A percentile compares a stretch with the other conserved stretches of the same genome.
Evolutionary conservation across 2,797 vertebrate species (phyloP).

Genomic region (Karalla daura): DNA sequence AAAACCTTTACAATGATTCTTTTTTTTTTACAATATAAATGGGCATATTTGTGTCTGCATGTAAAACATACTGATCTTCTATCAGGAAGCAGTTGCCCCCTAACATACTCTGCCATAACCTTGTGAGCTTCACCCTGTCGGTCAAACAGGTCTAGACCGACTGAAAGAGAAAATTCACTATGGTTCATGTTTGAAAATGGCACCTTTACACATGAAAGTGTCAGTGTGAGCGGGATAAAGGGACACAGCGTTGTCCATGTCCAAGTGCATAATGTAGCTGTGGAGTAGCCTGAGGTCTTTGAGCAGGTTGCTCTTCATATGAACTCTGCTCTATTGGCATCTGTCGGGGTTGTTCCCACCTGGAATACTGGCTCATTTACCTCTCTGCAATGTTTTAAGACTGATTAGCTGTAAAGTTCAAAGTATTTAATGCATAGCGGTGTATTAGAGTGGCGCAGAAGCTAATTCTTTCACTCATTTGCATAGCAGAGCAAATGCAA

Average conservation of each 20-base stretch:
- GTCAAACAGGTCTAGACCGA: neutral
- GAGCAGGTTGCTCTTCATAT: too few relatives aligned
- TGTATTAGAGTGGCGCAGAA: neutral
- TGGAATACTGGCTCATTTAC: neutral
- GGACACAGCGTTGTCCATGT: conserved; percentile 9
- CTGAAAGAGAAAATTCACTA: conserved; percentile 4
- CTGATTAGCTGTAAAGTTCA: neutral
- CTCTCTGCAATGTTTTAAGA: neutral
- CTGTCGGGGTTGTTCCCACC: neutral
- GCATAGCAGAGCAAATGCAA: neutral
- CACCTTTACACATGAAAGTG: conserved; percentile 18
- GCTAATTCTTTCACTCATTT: neutral
- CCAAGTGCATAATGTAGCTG: neutral
- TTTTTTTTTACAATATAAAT: neutral
- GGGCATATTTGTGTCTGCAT: too few relatives aligned
- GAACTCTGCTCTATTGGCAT: conserved; percentile 1
- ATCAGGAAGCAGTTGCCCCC: too few relatives aligned
- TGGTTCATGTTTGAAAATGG: conserved; percentile 1
- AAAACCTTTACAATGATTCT: neutral
- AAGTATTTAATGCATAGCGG: neutral
- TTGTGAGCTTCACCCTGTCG: neutral
- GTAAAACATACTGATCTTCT: too few relatives aligned
- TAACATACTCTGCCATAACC: too few relatives aligned
- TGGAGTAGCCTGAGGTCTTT: too few relatives aligned
- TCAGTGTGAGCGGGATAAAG: neutral